These are phyloP conservation scores for Chrysodeixis includens DNA, from an alignment of 2,888 invertebrate species.

Conservation along the genomic window DNA sequence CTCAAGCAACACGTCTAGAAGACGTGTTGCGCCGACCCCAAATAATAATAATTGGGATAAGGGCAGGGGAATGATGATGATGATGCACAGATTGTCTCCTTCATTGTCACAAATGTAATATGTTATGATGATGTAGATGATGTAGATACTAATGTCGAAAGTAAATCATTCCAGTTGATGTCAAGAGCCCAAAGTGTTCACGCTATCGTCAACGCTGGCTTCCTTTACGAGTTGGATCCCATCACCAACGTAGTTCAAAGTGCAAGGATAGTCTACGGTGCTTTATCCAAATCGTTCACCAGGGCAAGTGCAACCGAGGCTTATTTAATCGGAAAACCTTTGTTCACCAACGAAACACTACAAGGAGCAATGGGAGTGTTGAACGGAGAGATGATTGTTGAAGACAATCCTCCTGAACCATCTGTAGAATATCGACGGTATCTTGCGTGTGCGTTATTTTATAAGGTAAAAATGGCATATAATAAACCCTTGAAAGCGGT, in stretches of 20 bases:
- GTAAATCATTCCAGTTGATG: slow-evolving; percentile 92
- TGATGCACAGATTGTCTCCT: no score
- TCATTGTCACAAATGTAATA: no score
- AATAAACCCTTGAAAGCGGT: no score
- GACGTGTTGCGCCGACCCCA: no score
- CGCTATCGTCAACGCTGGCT: slow-evolving; percentile 93
- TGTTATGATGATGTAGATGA: no score
- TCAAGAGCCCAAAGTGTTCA: slow-evolving; percentile 92
- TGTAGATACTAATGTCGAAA: no score
- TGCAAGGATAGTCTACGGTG: slow-evolving; percentile 88
- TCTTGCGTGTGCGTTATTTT: slow-evolving; percentile 89
- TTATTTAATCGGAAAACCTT: slow-evolving; percentile 78
- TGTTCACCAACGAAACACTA: slow-evolving; percentile 78
- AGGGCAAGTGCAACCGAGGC: slow-evolving; percentile 87
- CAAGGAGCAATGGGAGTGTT: slow-evolving; percentile 71
- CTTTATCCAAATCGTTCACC: slow-evolving; percentile 79
- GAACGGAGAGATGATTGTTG: slow-evolving; percentile 66
- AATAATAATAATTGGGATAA: no score
- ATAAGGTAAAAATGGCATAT: slow-evolving; percentile 91
- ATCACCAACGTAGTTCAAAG: slow-evolving; percentile 29
- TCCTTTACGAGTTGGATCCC: slow-evolving; percentile 87
- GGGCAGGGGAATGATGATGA: no score
- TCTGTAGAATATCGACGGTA: slow-evolving; percentile 88
- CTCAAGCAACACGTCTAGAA: no score
- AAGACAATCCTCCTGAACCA: slow-evolving; percentile 84